phyloP scores from a whole-genome alignment of 2,113 vertebrate species.

The Atractosteus spatula region DNA sequence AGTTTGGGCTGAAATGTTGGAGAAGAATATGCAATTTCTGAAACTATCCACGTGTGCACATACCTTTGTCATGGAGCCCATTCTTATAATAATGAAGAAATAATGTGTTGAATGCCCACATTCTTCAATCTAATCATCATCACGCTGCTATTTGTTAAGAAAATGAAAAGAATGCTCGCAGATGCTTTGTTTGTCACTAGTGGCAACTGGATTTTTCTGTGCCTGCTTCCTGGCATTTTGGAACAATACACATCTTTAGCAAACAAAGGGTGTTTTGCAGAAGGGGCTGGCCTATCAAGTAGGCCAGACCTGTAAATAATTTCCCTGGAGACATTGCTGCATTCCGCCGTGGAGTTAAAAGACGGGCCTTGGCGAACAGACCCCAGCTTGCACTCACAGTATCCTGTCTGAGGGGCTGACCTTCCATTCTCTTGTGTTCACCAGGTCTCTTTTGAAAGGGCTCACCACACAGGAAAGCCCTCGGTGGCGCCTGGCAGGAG shows the following conservation, averaged over 20 bases:
- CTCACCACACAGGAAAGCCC: neutral
- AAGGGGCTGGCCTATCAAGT: neutral
- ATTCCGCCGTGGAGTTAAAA: neutral
- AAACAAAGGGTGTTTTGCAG: neutral
- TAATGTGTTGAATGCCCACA: too few species aligned
- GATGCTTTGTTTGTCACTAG: neutral
- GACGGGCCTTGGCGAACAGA: neutral
- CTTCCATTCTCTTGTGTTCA: neutral
- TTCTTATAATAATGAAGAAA: too few species aligned
- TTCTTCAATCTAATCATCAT: too few species aligned
- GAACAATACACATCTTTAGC: neutral
- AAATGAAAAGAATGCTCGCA: neutral
- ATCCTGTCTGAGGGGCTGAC: neutral
- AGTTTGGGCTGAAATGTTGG: too few species aligned
- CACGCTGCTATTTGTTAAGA: too few species aligned
- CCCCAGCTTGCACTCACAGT: neutral
- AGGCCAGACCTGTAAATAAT: neutral
- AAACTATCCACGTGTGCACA: too few species aligned
- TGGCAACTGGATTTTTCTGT: neutral
- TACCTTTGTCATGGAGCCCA: too few species aligned
- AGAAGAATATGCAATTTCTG: too few species aligned
- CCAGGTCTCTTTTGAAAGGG: neutral
- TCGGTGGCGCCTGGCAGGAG: neutral
- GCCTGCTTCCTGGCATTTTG: neutral
- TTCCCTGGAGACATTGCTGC: neutral